A percentile compares a stretch with the other conserved stretches of the same genome.
phyloP scores from a whole-genome alignment of 2,888 invertebrate species.

The Thymelicus acteon region DNA sequence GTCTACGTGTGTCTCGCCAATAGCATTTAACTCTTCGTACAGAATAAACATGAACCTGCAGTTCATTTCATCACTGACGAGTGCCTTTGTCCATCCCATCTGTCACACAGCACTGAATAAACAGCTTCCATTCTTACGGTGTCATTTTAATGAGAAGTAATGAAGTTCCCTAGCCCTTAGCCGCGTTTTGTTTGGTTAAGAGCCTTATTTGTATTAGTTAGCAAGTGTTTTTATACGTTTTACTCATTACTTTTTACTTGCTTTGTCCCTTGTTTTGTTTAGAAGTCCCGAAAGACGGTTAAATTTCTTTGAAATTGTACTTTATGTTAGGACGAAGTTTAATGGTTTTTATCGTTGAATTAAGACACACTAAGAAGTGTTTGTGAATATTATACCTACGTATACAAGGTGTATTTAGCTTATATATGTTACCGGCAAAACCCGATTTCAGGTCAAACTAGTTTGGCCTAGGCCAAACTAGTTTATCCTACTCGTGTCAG shows the following conservation, averaged over 20 bases:
- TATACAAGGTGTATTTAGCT: background rate
- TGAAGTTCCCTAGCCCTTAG: conserved; percentile 70
- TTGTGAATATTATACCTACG: background rate
- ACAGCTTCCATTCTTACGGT: conserved; percentile 74
- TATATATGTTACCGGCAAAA: too few species aligned
- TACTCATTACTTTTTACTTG: conserved; percentile 46
- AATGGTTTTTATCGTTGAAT: conserved; percentile 14
- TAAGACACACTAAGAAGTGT: background rate
- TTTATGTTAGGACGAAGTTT: conserved; percentile 12
- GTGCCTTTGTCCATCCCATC: conserved; percentile 74
- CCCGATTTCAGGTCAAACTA: too few species aligned
- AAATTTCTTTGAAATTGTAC: conserved; percentile 27
- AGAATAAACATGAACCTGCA: conserved; percentile 55
- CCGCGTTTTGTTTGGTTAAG: conserved; percentile 76
- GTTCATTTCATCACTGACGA: conserved; percentile 56
- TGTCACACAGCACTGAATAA: conserved; percentile 77
- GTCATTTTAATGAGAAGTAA: conserved; percentile 81
- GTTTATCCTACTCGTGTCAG: too few species aligned
- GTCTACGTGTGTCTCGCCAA: conserved; percentile 17
- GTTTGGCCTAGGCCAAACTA: too few species aligned
- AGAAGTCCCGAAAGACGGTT: conserved; percentile 28
- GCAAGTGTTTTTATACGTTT: conserved; percentile 67
- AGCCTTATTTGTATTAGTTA: conserved; percentile 81
- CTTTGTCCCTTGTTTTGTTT: conserved; percentile 32
- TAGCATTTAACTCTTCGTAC: conserved; percentile 41